Evolutionary conservation across 1,140 invertebrate species (phyloP).

Genomic region (Drosophila ohnishii): DNA sequence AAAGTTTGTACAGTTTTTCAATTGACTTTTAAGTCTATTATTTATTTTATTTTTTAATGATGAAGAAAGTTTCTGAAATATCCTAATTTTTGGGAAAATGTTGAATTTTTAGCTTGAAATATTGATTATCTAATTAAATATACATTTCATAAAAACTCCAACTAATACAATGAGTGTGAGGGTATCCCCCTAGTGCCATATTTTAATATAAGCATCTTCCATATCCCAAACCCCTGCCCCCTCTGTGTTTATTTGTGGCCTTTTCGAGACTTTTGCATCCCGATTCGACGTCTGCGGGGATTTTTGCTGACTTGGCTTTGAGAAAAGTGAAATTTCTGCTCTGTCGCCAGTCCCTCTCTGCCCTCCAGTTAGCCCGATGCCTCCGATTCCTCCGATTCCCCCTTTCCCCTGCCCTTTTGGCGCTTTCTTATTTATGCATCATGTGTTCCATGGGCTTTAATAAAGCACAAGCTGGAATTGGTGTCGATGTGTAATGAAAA

Average conservation of each 20-base stretch:
- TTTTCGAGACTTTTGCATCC: constrained; percentile 43
- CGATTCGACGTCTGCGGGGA: constrained; percentile 46
- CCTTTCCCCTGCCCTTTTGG: constrained; percentile 9
- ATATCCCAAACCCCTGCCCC: not conserved
- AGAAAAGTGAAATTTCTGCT: constrained; percentile 48
- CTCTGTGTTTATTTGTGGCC: constrained; percentile 49
- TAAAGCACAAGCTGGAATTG: constrained; percentile 55
- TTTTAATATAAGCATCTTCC: constrained; percentile 1
- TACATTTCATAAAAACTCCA: too few species aligned
- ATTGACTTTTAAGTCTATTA: not conserved
- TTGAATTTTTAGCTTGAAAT: not conserved
- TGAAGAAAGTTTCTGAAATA: not conserved
- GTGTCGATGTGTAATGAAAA: constrained; percentile 76
- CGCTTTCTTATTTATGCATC: constrained; percentile 62
- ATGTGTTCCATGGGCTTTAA: constrained; percentile 64
- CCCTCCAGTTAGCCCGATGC: not conserved
- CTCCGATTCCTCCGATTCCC: not conserved
- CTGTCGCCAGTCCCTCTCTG: not conserved
- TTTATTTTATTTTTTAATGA: too few species aligned
- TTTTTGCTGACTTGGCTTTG: constrained; percentile 52
- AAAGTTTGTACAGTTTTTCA: not conserved
- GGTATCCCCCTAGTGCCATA: constrained; percentile 3
- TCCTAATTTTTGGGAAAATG: not conserved
- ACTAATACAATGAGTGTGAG: too few species aligned
- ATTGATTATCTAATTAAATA: not conserved